Evolutionary conservation across 2,888 invertebrate genomes (phyloP).

Genomic region (Lissocephala sabroskyi): DNA sequence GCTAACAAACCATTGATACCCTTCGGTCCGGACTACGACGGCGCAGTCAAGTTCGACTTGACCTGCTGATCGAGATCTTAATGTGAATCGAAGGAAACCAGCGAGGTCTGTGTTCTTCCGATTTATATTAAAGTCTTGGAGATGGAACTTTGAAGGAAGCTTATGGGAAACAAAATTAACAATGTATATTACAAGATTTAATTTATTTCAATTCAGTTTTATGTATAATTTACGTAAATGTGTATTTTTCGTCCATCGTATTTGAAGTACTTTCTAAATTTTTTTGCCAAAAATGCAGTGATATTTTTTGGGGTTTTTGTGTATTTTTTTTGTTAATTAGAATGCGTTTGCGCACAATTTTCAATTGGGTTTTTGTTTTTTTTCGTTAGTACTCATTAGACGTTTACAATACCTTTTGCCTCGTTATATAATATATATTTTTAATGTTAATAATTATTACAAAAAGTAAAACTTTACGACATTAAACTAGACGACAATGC

Average conservation of each 20-base stretch:
- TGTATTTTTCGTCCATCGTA: slow-evolving; percentile 29
- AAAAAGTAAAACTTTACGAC: slow-evolving; percentile 69
- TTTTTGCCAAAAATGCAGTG: slow-evolving; percentile 55
- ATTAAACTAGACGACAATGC: slow-evolving; percentile 68
- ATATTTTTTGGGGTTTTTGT: slow-evolving; percentile 9
- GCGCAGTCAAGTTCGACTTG: slow-evolving; percentile 13
- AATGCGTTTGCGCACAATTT: slow-evolving; percentile 40
- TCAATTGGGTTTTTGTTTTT: slow-evolving; percentile 22
- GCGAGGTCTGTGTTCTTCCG: no score
- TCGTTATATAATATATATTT: slow-evolving; percentile 47
- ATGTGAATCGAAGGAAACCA: no score
- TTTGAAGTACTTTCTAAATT: slow-evolving; percentile 53
- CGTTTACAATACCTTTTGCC: slow-evolving; percentile 46
- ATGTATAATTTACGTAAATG: slow-evolving; percentile 68
- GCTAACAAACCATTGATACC: slow-evolving; percentile 1
- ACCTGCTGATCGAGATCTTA: slow-evolving; percentile 2
- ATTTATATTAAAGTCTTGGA: no score
- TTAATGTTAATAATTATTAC: slow-evolving; percentile 69
- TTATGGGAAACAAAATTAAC: no score
- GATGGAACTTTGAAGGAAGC: no score
- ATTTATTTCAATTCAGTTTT: slow-evolving; percentile 68
- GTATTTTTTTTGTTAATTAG: slow-evolving; percentile 28
- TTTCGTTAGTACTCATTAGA: slow-evolving; percentile 46
- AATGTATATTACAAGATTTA: slow-evolving; percentile 72
- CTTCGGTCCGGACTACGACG: slow-evolving; percentile 16